Conservation (phyloP, 2,888 invertebrate genomes). For the Hartigia nigra region DNA sequence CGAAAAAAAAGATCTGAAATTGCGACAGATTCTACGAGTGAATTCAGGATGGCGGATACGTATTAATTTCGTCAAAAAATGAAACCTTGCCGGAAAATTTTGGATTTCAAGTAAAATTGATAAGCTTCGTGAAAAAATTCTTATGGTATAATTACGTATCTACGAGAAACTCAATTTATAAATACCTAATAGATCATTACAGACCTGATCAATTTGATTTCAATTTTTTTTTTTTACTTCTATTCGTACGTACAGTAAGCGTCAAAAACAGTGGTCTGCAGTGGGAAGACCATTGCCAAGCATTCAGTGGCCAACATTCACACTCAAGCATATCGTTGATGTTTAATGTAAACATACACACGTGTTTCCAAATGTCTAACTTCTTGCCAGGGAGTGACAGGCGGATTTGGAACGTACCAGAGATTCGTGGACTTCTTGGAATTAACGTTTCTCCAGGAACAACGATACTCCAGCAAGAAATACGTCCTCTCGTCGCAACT, state of each 20-base stretch:
- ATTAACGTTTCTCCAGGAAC: not conserved
- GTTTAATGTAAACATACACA: not conserved
- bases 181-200: no score
- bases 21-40: not conserved
- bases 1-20: not conserved
- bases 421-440: not conserved
- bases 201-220: no score
- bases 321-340: not conserved
- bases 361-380: not conserved
- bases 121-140: not conserved
- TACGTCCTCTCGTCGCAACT: not conserved
- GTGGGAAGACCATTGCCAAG: not conserved
- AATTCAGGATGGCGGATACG: not conserved
- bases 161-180: not conserved
- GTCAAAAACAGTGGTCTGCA: not conserved
- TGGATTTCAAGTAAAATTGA: not conserved
- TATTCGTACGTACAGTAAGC: not conserved
- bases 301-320: not conserved
- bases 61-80: not conserved
- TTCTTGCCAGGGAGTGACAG: not conserved
- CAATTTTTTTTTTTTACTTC: not conserved
- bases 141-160: not conserved
- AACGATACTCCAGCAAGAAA: not conserved
- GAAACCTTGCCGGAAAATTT: not conserved
- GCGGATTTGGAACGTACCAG: not conserved